phyloP scores from a whole-genome alignment of 2,797 vertebrate genomes.

The Petrocephalus sullivani region DNA sequence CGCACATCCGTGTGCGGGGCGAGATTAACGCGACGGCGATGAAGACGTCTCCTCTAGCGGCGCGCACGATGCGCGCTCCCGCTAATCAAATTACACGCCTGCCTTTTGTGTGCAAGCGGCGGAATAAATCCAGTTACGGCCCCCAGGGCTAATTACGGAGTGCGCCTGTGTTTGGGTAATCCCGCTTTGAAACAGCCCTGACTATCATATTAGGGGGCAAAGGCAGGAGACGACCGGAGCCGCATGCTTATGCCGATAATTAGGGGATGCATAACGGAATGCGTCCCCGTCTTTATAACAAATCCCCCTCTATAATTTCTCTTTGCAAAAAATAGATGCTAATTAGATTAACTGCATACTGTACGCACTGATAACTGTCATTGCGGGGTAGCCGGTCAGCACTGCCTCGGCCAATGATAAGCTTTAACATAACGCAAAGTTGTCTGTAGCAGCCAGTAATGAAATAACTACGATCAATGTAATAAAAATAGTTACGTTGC shows the following conservation, averaged over 20 bases:
- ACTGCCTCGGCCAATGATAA: not conserved
- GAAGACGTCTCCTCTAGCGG: conserved; percentile 99
- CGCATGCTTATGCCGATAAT: conserved; percentile 84
- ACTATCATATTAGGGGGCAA: conserved; percentile 92
- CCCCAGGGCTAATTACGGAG: conserved; percentile 99
- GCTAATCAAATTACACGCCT: conserved; percentile 99
- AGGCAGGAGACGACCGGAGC: conserved; percentile 91
- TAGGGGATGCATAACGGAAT: conserved; percentile 75
- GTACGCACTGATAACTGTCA: conserved; percentile 35
- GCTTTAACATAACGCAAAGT: not conserved
- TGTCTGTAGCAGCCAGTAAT: not conserved
- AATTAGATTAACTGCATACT: conserved; percentile 61
- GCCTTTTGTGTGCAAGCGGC: conserved; percentile 99
- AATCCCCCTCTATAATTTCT: conserved; percentile 67
- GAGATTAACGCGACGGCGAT: conserved; percentile 98
- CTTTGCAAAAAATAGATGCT: conserved; percentile 51
- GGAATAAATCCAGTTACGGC: conserved; percentile 79
- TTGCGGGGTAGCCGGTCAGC: not conserved
- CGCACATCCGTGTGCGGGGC: conserved; percentile 97
- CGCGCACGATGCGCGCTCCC: conserved; percentile 94
- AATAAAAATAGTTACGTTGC: not conserved
- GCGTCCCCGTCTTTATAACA: conserved; percentile 75
- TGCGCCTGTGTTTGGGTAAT: conserved; percentile 90
- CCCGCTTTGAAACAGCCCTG: conserved; percentile 93
- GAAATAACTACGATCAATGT: not conserved